phyloP scores from a whole-genome alignment of 1,140 invertebrate genomes.

The Drosophila kanapiae region DNA sequence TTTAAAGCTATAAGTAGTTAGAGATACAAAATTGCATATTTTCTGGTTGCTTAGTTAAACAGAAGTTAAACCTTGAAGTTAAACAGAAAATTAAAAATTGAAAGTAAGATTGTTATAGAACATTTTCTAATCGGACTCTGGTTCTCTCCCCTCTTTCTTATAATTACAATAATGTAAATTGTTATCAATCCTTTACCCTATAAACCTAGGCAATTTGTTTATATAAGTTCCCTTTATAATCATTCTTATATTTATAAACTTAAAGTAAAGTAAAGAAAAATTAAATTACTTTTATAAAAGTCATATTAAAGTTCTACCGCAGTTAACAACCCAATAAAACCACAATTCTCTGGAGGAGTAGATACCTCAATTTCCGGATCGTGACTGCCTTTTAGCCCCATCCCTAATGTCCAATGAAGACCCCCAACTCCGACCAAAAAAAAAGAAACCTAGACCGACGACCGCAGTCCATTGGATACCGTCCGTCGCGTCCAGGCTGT shows the following conservation, averaged over 20 bases:
- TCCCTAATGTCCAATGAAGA: constrained; percentile 18
- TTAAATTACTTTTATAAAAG: neutral
- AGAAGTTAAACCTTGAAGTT: no score
- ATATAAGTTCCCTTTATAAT: neutral
- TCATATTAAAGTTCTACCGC: neutral
- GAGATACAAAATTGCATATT: no score
- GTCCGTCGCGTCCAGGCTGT: constrained; percentile 69
- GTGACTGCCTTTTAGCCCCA: constrained; percentile 1
- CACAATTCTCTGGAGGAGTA: neutral
- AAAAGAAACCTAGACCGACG: constrained; percentile 1
- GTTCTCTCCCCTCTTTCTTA: no score
- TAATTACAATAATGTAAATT: no score
- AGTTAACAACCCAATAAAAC: constrained; percentile 16
- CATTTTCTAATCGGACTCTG: no score
- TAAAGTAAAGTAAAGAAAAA: neutral
- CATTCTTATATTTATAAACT: neutral
- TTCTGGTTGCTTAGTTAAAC: no score
- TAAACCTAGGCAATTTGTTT: no score
- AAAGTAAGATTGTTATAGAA: no score
- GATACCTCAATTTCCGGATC: neutral
- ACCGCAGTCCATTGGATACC: constrained; percentile 47
- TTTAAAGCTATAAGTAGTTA: no score
- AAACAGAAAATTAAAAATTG: no score
- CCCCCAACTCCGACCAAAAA: constrained; percentile 27
- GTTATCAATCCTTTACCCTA: no score